These are phyloP conservation scores for Druon quercuslanigerum DNA, from an alignment of 1,140 invertebrate genomes.

Conservation along the genomic window DNA sequence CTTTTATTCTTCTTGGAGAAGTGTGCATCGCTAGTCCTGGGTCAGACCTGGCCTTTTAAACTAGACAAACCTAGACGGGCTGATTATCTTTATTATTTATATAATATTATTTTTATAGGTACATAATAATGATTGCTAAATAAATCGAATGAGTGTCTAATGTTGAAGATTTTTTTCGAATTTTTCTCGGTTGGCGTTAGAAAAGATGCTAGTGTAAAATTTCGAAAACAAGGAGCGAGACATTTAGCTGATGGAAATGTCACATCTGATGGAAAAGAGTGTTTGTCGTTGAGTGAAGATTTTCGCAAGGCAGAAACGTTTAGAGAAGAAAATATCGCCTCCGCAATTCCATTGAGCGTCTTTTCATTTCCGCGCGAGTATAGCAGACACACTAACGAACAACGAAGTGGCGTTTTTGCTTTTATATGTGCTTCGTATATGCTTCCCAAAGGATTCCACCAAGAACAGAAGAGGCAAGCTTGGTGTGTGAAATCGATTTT, in stretches of 20 bases:
- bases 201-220: background rate
- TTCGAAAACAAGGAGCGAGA: background rate
- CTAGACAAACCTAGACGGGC: too few relatives aligned
- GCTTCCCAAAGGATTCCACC: slow-evolving; percentile 19
- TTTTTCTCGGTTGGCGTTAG: too few relatives aligned
- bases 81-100: too few relatives aligned
- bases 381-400: background rate
- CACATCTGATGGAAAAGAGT: background rate
- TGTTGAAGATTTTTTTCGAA: too few relatives aligned
- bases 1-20: too few relatives aligned
- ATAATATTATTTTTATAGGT: too few relatives aligned
- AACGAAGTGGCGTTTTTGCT: slow-evolving; percentile 1
- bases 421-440: background rate
- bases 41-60: too few relatives aligned
- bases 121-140: too few relatives aligned
- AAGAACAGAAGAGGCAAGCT: slow-evolving; percentile 30
- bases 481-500: slow-evolving; percentile 58
- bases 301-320: background rate
- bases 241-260: background rate
- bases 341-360: background rate
- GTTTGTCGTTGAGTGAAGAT: too few relatives aligned
- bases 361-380: background rate
- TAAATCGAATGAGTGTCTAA: too few relatives aligned
- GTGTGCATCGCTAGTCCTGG: too few relatives aligned
- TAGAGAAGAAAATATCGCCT: background rate